These are phyloP conservation scores for Botia almorhae DNA, from an alignment of 2,797 vertebrate species.

Conservation along the genomic window DNA sequence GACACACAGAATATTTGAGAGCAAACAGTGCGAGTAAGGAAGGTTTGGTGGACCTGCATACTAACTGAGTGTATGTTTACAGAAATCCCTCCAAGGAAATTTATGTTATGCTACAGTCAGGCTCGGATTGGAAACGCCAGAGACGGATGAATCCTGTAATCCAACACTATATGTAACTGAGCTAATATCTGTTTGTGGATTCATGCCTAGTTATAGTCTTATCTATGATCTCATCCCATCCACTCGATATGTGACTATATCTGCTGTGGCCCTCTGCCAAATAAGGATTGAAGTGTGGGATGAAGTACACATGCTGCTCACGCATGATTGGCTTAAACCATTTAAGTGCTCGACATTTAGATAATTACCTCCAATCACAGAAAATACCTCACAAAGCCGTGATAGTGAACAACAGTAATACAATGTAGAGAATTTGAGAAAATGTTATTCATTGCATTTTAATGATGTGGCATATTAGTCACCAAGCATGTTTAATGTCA, in stretches of 20 bases:
- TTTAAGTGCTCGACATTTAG: slow-evolving; percentile 25
- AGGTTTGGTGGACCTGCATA: slow-evolving; percentile 22
- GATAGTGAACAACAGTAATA: slow-evolving; percentile 18
- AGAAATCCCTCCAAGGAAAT: slow-evolving; percentile 40
- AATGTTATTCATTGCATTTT: slow-evolving; percentile 27
- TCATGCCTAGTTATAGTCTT: slow-evolving; percentile 13
- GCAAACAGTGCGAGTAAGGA: slow-evolving; percentile 42
- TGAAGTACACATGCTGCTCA: slow-evolving; percentile 7
- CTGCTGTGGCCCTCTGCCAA: slow-evolving; percentile 15
- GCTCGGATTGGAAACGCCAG: slow-evolving; percentile 18
- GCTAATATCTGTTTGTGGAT: slow-evolving; percentile 23
- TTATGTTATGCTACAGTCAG: slow-evolving; percentile 25
- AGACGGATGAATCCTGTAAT: slow-evolving; percentile 27
- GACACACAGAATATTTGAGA: slow-evolving; percentile 42
- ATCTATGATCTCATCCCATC: slow-evolving; percentile 27
- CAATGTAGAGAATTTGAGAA: background rate
- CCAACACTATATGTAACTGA: slow-evolving; percentile 23
- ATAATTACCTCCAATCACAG: slow-evolving; percentile 28
- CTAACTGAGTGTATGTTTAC: slow-evolving; percentile 45
- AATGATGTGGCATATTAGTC: slow-evolving; percentile 40
- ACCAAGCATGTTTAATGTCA: slow-evolving; percentile 13
- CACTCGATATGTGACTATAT: slow-evolving; percentile 18
- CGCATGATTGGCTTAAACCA: slow-evolving; percentile 19
- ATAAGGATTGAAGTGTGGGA: slow-evolving; percentile 24
- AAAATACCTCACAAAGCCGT: background rate